phyloP scores from a whole-genome alignment of 2,797 vertebrate genomes.

The Spinus olivaceus region DNA sequence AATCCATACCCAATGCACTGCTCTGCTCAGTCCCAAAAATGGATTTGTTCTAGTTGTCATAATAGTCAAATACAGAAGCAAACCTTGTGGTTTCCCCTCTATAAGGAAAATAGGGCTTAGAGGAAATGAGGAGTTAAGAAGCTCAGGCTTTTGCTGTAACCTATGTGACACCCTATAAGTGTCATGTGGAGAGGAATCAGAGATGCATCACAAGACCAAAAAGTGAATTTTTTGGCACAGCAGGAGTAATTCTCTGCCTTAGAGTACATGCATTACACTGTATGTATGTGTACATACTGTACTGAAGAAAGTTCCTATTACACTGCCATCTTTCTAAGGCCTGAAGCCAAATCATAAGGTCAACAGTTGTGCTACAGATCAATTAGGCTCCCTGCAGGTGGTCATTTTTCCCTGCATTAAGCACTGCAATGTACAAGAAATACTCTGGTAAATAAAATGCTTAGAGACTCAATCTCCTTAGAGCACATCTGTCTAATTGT shows the following conservation, averaged over 20 bases:
- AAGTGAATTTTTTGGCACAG: not conserved
- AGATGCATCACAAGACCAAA: not conserved
- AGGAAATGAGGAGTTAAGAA: not conserved
- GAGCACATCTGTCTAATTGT: not conserved
- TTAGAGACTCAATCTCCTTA: not conserved
- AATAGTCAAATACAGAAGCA: not conserved
- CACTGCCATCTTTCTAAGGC: not conserved
- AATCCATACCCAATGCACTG: not conserved
- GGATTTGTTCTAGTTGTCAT: not conserved
- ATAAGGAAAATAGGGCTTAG: not conserved
- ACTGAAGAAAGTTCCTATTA: not conserved
- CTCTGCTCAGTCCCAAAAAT: not conserved
- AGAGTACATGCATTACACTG: rapidly evolving
- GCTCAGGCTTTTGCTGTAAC: not conserved
- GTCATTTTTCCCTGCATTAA: not conserved
- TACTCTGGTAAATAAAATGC: not conserved
- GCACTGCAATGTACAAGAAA: not conserved
- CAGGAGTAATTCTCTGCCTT: not conserved
- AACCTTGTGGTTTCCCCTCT: not conserved
- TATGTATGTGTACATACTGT: rapidly evolving
- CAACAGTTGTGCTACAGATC: not conserved
- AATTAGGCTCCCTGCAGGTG: not conserved
- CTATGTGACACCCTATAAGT: rapidly evolving
- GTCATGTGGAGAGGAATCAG: not conserved
- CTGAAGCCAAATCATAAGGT: not conserved